Conservation (phyloP, 2,797 vertebrate species). For the Euthynnus affinis region DNA sequence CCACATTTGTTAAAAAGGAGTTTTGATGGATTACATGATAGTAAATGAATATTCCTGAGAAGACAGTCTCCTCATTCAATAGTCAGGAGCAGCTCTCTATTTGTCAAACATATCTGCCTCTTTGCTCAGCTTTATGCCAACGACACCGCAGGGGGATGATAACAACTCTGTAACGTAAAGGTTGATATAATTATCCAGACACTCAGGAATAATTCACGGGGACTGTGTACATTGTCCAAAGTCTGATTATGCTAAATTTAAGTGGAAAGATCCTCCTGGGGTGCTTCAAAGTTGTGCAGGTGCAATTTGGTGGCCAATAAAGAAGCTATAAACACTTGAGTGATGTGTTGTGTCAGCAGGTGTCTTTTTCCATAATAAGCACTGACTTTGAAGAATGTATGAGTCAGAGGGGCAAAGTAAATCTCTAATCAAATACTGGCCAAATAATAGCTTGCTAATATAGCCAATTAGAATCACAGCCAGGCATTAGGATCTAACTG, state of each 20-base stretch:
- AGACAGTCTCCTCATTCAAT: constrained; percentile 49
- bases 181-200: constrained; percentile 58
- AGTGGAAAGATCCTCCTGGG: constrained; percentile 43
- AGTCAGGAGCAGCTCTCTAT: constrained; percentile 50
- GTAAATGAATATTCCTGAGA: constrained; percentile 58
- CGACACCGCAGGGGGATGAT: constrained; percentile 52
- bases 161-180: constrained; percentile 53
- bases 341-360: constrained; percentile 43
- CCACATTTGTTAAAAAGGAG: constrained; percentile 7
- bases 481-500: neutral
- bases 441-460: constrained; percentile 22
- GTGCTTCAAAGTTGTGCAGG: constrained; percentile 33
- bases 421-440: constrained; percentile 48
- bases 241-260: constrained; percentile 58
- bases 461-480: constrained; percentile 13
- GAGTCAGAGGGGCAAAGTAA: constrained; percentile 33
- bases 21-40: constrained; percentile 57
- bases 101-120: constrained; percentile 51
- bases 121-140: constrained; percentile 56
- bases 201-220: constrained; percentile 40
- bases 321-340: constrained; percentile 30
- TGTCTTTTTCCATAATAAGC: constrained; percentile 46
- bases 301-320: constrained; percentile 29
- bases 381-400: constrained; percentile 52
- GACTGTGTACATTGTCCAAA: constrained; percentile 26